These are phyloP conservation scores for Paradoxurus hermaphroditus DNA, from an alignment of 2,113 vertebrate genomes.

Conservation along the genomic window DNA sequence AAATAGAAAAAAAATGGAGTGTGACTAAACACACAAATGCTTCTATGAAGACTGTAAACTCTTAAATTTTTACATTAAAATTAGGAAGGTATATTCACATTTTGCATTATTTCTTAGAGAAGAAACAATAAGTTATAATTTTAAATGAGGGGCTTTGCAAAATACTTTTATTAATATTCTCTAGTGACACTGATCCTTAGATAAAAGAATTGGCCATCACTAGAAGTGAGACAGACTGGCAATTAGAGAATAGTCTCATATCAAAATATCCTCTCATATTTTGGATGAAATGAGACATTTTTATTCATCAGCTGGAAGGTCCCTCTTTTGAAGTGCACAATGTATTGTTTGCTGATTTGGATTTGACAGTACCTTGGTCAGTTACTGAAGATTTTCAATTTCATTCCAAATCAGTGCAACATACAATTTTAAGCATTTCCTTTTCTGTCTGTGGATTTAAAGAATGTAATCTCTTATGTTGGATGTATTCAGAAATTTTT, in stretches of 20 bases:
- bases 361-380: not conserved
- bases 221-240: not conserved
- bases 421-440: conserved; percentile 61
- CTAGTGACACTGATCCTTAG: not conserved
- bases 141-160: not conserved
- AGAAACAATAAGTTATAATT: not conserved
- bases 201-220: not conserved
- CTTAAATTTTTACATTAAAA: not conserved
- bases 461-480: conserved; percentile 55
- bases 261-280: not conserved
- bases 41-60: not conserved
- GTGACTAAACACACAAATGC: not conserved
- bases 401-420: not conserved
- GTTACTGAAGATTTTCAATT: conserved; percentile 58
- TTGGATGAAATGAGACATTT: conserved; percentile 2
- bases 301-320: conserved; percentile 3
- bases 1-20: not conserved
- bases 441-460: conserved; percentile 48
- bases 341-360: not conserved
- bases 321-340: not conserved
- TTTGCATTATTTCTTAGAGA: not conserved
- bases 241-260: not conserved
- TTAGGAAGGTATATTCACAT: not conserved
- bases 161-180: not conserved
- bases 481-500: conserved; percentile 3